Base-by-base conservation (phyloP, 35 echinoderm and acorn worm genomes). In the Ophiothrix spiculata region DNA sequence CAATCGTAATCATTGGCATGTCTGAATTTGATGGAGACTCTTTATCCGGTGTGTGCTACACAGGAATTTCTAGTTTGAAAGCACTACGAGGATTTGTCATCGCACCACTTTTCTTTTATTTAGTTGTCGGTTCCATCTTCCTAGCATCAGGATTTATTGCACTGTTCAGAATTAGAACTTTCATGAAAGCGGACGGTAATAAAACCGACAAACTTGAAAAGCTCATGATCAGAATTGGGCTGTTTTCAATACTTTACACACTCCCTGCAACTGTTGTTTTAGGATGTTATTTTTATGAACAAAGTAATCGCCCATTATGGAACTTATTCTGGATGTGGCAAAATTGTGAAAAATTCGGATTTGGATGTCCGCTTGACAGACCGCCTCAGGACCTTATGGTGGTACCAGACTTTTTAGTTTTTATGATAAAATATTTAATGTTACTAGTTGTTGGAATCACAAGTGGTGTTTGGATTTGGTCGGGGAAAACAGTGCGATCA, bases 381-480 rank as follows among this genome's bases (percentile, higher is more conserved):
- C n/a, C n/a, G n/a, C 60, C 60, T 15, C 16, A n/a, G n/a, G n/a
- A 35, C 21, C 1, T 40, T 32, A 32, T 89, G 80, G 37, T 74
- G 21, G 56, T 64, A n/a, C 96, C 96, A 42, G 92, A 99, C 87
- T 99, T 94, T 75, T 80, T 93, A 69, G 90, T 99, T 86, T 98
- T 94, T 87, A 99, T 99, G 89, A 90, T 99, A 42, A 99, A 99
- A 99, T 99, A 99, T 87, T 86, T 99, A 38, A 99, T 99, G 96
- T 77, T 99, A 28, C 81, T 99, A 37, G 87, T 99, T 35, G 96
- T 99, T 79, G 96, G 96, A 56, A 99, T 99, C 37, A 99, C 96
- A 10, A 94, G 92, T 38, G 92, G 96, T 31, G 93, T 99, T 25
- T 99, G 96, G 96, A 93, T 99, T 76, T 99, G 96, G 96, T 99